Evolutionary conservation across 2,113 vertebrate species (phyloP).

Genomic region (Bubo blakistoni): DNA sequence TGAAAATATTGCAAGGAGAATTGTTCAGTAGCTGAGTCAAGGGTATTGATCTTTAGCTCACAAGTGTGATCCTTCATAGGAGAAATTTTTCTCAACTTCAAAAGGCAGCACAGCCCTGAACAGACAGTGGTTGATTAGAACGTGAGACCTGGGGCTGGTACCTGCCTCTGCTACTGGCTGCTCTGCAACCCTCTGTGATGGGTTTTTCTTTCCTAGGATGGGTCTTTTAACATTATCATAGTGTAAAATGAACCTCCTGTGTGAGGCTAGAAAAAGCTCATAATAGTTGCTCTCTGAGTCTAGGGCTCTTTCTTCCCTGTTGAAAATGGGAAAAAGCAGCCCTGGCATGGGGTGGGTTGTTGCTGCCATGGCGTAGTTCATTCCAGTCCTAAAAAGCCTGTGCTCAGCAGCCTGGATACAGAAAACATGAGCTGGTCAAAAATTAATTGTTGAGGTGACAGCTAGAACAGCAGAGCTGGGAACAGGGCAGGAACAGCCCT

Average conservation of each 20-base stretch:
- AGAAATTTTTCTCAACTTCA: background rate
- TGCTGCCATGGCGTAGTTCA: rapidly evolving
- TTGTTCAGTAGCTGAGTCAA: background rate
- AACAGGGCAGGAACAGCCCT: background rate
- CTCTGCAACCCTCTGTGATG: background rate
- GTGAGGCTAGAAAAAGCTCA: background rate
- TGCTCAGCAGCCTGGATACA: background rate
- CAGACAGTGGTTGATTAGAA: background rate
- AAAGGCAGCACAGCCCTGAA: background rate
- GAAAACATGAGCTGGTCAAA: background rate
- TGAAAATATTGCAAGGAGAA: background rate
- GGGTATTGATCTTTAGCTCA: background rate
- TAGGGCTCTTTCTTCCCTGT: background rate
- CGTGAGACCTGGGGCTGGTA: background rate
- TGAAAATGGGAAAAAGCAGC: background rate
- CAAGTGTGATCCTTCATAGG: background rate
- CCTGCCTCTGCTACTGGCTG: background rate
- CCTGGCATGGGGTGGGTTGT: background rate
- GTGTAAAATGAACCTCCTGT: background rate
- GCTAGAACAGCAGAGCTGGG: background rate
- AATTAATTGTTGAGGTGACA: background rate
- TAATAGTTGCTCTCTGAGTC: background rate
- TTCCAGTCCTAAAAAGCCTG: background rate
- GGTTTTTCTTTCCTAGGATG: background rate
- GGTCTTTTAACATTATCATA: background rate